Conservation (phyloP, 2,113 vertebrate genomes). For the Erythrocercus mccallii region DNA sequence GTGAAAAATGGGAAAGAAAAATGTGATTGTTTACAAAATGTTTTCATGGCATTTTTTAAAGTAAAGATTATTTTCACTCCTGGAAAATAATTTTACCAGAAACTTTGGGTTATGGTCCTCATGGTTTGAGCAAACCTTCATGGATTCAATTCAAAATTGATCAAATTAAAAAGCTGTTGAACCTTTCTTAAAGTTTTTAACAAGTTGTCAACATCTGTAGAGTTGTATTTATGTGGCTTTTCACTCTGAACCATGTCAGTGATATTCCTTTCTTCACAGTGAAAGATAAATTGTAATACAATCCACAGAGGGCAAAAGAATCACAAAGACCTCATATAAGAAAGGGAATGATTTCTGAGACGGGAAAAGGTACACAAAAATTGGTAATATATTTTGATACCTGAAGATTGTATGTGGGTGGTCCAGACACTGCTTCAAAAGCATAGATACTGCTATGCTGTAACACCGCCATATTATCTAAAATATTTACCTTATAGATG, state of each 20-base stretch:
- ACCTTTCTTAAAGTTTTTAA: slow-evolving; percentile 17
- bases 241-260: not conserved
- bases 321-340: slow-evolving; percentile 7
- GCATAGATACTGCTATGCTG: not conserved
- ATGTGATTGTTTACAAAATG: not conserved
- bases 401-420: not conserved
- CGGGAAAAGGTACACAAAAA: slow-evolving; percentile 1
- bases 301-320: slow-evolving; percentile 34
- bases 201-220: slow-evolving; percentile 23
- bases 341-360: slow-evolving; percentile 40
- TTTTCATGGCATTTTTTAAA: not conserved
- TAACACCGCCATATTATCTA: not conserved
- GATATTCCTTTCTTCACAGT: slow-evolving; percentile 15
- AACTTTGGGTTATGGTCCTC: not conserved
- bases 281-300: slow-evolving; percentile 52
- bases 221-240: slow-evolving; percentile 2
- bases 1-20: not conserved
- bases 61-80: not conserved
- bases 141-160: not conserved
- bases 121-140: not conserved
- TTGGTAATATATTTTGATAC: not conserved
- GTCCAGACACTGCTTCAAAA: not conserved
- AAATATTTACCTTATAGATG: not conserved
- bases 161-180: slow-evolving; percentile 10
- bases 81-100: not conserved